phyloP scores from a whole-genome alignment of 2,113 vertebrate species.

The Callocephalon fimbriatum region DNA sequence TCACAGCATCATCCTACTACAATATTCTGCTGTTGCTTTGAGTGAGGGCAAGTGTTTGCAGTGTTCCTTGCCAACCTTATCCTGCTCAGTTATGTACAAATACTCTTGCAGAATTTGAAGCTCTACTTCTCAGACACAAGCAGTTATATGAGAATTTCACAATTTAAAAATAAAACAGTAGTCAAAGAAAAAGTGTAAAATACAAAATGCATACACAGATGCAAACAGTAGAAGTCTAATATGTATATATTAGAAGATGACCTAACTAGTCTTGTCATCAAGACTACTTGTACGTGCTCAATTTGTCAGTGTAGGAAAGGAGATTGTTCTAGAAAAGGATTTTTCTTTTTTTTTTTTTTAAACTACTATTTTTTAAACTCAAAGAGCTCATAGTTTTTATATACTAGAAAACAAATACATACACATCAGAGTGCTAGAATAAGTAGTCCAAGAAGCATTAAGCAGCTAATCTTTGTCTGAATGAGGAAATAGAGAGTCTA shows the following conservation, averaged over 20 bases:
- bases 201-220: background rate
- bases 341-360: background rate
- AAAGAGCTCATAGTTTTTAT: background rate
- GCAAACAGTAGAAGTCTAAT: background rate
- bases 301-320: background rate
- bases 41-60: background rate
- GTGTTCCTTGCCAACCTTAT: background rate
- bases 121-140: background rate
- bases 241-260: background rate
- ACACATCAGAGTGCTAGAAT: background rate
- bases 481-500: background rate
- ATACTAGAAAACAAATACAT: background rate
- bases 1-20: background rate
- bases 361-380: background rate
- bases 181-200: background rate
- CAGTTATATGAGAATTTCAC: background rate
- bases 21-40: background rate
- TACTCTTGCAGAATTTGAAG: background rate
- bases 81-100: background rate
- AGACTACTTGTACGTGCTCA: rapidly evolving
- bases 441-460: background rate
- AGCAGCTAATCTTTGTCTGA: background rate
- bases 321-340: background rate
- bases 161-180: background rate
- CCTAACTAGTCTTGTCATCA: background rate